Evolutionary conservation across 2,888 invertebrate species (phyloP), one percentile per base, ranked within the genome.

Genomic region (Holacanthella duospinosa): DNA sequence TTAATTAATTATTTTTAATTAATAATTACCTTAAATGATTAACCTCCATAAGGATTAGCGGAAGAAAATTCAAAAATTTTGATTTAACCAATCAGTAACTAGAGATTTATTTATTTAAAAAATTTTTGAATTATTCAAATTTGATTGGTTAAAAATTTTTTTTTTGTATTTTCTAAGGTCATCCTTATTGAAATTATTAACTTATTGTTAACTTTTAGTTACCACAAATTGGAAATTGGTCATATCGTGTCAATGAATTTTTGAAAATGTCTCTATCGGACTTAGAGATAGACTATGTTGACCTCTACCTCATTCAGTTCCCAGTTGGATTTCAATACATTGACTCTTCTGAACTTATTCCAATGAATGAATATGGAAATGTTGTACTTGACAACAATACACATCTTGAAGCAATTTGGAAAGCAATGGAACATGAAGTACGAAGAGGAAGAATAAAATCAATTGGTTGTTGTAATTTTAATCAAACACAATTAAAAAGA

Each of bases 391-490:
- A 72, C 53, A 55, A 29, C 1, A 53, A 54, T 1, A 67, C 66
- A 0, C 85, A 91, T 78, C 85, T 86, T 71, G 71, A 85, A 24
- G 85, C 85, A 43, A 79, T 86, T 54, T 93, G 93, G 92, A 66
- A 61, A 53, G 66, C 81, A 66, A 81, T 89, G 80, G 83, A 87
- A 74, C 81, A 82, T 64, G 81, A 87, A 74, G 86, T 87, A 27
- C 80, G 83, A 29, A 79, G 79, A 1, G 90, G 90, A 0, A 79
- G 84, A 25, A 80, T 86, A 0, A 87, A 84, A 74, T 82, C 89
- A 19, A 88, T 94, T 73, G 93, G 93, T 0, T 76, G 93, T 1
- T 93, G 92, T 0, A 93, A 93, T 76, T 86, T 91, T 75, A 92
- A 86, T 76, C 79, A 78, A 29, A 79, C 80, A 21, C 93, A 94